phyloP scores from a whole-genome alignment of 1,140 invertebrate species.

The Plectrocnemia conspersa region DNA sequence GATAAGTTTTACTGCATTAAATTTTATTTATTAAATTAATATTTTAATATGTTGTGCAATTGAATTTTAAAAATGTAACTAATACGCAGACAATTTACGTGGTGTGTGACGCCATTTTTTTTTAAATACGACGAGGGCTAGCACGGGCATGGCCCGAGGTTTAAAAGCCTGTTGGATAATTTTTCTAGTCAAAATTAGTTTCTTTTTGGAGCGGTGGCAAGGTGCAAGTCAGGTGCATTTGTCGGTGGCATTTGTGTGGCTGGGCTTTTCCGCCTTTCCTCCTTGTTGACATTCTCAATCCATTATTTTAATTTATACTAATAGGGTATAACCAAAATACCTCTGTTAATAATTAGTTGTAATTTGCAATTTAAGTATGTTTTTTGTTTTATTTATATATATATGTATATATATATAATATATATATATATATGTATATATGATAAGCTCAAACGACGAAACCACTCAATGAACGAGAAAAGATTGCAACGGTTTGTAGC shows the following conservation, averaged over 20 bases:
- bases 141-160: conserved; percentile 37
- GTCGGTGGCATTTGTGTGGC: conserved; percentile 25
- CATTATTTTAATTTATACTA: conserved; percentile 25
- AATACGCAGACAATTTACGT: conserved; percentile 6
- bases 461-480: no score
- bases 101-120: conserved; percentile 19
- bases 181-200: conserved; percentile 27
- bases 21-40: not conserved
- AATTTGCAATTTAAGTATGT: conserved; percentile 23
- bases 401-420: no score
- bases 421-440: not conserved
- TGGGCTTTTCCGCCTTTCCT: conserved; percentile 19
- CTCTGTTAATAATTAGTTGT: conserved; percentile 27
- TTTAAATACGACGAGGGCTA: conserved; percentile 43
- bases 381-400: conserved; percentile 29
- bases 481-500: no score
- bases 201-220: conserved; percentile 26
- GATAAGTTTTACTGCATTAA: not conserved
- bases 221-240: conserved; percentile 23
- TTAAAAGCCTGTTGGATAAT: conserved; percentile 45
- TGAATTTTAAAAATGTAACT: conserved; percentile 6
- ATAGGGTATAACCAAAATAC: conserved; percentile 30
- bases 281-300: conserved; percentile 21
- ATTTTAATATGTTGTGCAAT: conserved; percentile 10
- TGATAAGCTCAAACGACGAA: no score